Percentiles rank a stretch among this genome's conserved stretches.
Conservation (phyloP, 2,113 vertebrate genomes). For the Rhadina sibilatrix region DNA sequence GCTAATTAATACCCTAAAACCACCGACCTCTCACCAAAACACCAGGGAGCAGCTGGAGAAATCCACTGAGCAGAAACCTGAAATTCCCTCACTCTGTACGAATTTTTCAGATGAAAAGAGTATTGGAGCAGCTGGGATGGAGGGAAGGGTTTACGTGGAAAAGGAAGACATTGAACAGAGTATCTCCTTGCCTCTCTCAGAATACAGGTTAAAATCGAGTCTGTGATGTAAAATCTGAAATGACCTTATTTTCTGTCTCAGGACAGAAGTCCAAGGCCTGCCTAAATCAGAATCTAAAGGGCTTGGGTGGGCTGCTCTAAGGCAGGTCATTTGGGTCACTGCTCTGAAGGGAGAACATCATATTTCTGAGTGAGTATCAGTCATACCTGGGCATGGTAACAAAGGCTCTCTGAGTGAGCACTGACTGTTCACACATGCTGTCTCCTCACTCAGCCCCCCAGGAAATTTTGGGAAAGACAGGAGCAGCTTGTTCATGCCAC, state of each 20-base stretch:
- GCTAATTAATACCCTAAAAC: not conserved
- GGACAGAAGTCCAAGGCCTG: not conserved
- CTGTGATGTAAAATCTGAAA: not conserved
- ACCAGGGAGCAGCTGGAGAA: not conserved
- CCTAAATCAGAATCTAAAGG: not conserved
- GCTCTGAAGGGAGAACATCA: not conserved
- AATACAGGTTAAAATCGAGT: not conserved
- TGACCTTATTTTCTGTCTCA: not conserved
- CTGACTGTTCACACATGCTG: not conserved
- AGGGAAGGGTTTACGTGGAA: fast-evolving
- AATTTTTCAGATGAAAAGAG: not conserved
- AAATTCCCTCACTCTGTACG: not conserved
- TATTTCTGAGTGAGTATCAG: not conserved
- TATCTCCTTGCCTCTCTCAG: not conserved
- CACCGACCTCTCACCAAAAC: not conserved
- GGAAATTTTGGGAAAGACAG: not conserved
- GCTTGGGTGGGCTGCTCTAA: not conserved
- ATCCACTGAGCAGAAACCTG: not conserved
- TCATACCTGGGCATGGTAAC: not conserved
- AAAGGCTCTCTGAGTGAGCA: not conserved
- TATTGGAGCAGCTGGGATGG: not conserved
- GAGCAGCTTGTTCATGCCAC: not conserved
- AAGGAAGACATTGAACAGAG: not conserved
- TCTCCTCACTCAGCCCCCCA: not conserved
- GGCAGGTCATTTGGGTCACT: not conserved